A percentile compares a stretch with the other conserved stretches of the same genome.
Evolutionary conservation across 2,113 vertebrate genomes (phyloP).

Genomic region (Riparia riparia): DNA sequence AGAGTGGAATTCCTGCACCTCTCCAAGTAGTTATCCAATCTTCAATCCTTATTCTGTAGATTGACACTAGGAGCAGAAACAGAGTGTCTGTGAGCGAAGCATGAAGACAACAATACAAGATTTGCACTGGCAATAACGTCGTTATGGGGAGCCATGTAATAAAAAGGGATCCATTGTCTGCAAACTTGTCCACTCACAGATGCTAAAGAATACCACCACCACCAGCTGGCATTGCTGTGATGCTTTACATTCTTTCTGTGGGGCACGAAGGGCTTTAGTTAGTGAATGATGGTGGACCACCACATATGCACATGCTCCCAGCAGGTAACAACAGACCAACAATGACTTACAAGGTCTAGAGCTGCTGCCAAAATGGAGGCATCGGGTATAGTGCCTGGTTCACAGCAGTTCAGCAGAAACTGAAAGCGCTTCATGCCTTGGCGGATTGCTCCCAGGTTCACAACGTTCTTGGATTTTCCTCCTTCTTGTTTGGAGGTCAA

Average conservation of each 20-base stretch:
- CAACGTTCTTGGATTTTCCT: slow-evolving; percentile 94
- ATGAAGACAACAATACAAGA: background rate
- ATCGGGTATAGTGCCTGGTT: slow-evolving; percentile 96
- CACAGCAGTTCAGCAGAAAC: slow-evolving; percentile 97
- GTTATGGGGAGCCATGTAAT: background rate
- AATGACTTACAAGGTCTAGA: slow-evolving; percentile 88
- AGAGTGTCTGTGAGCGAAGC: background rate
- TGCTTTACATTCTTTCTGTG: background rate
- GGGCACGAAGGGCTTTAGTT: background rate
- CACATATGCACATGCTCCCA: background rate
- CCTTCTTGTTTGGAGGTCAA: slow-evolving; percentile 90
- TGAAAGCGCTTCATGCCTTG: slow-evolving; percentile 99
- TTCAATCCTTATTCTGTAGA: background rate
- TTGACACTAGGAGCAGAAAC: background rate
- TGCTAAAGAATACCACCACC: background rate
- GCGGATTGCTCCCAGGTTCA: slow-evolving; percentile 95
- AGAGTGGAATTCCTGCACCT: background rate
- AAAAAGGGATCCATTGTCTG: background rate
- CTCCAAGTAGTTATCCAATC: background rate
- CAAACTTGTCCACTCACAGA: background rate
- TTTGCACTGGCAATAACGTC: background rate
- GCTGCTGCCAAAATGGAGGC: slow-evolving; percentile 97
- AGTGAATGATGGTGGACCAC: background rate
- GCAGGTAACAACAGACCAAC: background rate
- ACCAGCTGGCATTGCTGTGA: background rate